Evolutionary conservation across 2,113 vertebrate species (phyloP), one percentile per base, ranked within the genome.

Genomic region (Grus americana): DNA sequence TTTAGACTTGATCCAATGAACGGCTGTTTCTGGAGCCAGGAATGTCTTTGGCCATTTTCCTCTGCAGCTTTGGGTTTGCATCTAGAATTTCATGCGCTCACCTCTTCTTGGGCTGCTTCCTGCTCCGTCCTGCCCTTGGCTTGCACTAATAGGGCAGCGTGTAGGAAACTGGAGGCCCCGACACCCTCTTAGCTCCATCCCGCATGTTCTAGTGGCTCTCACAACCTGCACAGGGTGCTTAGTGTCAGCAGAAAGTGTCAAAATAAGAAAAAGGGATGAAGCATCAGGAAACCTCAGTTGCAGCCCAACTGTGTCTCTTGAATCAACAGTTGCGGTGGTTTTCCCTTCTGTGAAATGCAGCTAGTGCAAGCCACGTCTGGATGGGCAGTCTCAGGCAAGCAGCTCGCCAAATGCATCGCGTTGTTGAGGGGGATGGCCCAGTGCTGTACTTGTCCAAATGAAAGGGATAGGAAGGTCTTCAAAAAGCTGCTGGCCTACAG

Each of bases 391-490:
- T 34, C 12, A 3, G 40, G 58, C 46, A 6, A 10, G 49, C 5
- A 29, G 78, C 71, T 73, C 1, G 1, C 40, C 36, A 27, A 32
- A 40, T 4, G 12, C 29, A 4, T 49, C 8, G 26, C 59, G 34
- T 1, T 12, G 21, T 18, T 6, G 2, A 22, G 17, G 40, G 40
- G 34, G 20, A 1, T n/a, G 50, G 62, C 29, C 32, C 2, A 3
- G 27, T 47, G 54, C 24, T 0, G 2, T 32, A 44, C 30, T 47
- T 0, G 0, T 26, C 55, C 17, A 18, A 18, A 16, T 8, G 19
- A 38, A 71, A 59, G 54, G 44, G n/a, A 5, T 75, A 20, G 44
- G 15, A 63, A 57, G 40, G 52, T 49, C 70, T 66, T 59, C 30
- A 30, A 15, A 73, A 62, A 88, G 40, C 26, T 65, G 15, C 57